Conservation (phyloP, 2,888 invertebrate species). For the Heliconius aoede region DNA sequence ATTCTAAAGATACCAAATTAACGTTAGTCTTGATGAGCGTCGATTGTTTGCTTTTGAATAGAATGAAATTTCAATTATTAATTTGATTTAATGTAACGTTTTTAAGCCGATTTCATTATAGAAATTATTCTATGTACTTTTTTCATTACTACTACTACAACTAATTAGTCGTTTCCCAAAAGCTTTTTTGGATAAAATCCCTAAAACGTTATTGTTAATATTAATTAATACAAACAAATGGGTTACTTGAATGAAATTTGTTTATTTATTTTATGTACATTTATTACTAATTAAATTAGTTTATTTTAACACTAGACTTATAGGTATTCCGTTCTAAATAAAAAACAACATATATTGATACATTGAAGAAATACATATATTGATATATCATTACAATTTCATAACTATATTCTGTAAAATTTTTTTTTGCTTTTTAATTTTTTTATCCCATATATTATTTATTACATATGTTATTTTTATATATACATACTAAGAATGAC, state of each 20-base stretch:
- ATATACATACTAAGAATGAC: not conserved
- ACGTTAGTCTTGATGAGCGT: not conserved
- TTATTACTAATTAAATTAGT: not conserved
- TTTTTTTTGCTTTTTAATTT: not conserved
- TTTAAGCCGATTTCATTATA: not conserved
- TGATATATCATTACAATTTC: too few species aligned
- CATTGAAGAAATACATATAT: too few species aligned
- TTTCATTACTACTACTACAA: too few species aligned
- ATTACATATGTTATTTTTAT: not conserved
- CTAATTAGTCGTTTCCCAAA: constrained; percentile 3
- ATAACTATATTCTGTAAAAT: too few species aligned
- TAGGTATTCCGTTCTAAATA: too few species aligned
- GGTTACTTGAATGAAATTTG: not conserved
- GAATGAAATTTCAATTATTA: not conserved
- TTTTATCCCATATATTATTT: not conserved
- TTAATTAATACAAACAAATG: not conserved
- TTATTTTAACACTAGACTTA: too few species aligned
- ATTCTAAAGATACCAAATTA: not conserved
- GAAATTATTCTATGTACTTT: constrained; percentile 3
- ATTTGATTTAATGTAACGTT: not conserved
- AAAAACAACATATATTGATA: too few species aligned
- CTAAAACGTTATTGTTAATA: not conserved
- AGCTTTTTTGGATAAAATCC: not conserved
- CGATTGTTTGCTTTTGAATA: not conserved
- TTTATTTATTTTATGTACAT: not conserved